phyloP scores from a whole-genome alignment of 2,113 vertebrate genomes.

The Myotis brandtii region DNA sequence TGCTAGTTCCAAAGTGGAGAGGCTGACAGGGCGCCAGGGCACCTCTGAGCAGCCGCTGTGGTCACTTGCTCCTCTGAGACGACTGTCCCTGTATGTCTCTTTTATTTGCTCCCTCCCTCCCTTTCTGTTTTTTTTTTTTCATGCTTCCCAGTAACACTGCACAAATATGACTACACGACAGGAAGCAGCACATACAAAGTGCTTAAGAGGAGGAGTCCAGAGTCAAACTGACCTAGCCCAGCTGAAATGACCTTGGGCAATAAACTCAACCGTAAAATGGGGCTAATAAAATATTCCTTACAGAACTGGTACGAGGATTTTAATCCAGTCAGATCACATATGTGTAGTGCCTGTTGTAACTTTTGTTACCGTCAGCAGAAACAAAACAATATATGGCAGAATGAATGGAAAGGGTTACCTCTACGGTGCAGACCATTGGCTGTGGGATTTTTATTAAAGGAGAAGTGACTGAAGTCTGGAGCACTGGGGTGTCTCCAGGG shows the following conservation, averaged over 20 bases:
- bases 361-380: background rate
- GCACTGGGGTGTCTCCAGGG: background rate
- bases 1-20: constrained; percentile 30
- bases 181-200: background rate
- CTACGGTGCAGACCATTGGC: background rate
- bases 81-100: background rate
- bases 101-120: background rate
- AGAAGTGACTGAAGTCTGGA: background rate
- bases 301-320: background rate
- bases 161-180: constrained; percentile 15
- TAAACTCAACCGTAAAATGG: background rate
- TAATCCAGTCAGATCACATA: background rate
- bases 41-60: background rate
- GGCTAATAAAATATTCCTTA: background rate
- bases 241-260: background rate
- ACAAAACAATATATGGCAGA: background rate
- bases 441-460: background rate
- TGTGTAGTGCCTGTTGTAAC: background rate
- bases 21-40: background rate
- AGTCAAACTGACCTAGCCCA: background rate
- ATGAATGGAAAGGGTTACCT: background rate
- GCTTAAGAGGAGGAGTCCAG: background rate
- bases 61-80: background rate
- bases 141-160: background rate
- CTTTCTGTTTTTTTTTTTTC: background rate